Evolutionary conservation across 2,797 vertebrate species (phyloP), one percentile per base, ranked within the genome.

Genomic region (Hypotaenidia okinawae): DNA sequence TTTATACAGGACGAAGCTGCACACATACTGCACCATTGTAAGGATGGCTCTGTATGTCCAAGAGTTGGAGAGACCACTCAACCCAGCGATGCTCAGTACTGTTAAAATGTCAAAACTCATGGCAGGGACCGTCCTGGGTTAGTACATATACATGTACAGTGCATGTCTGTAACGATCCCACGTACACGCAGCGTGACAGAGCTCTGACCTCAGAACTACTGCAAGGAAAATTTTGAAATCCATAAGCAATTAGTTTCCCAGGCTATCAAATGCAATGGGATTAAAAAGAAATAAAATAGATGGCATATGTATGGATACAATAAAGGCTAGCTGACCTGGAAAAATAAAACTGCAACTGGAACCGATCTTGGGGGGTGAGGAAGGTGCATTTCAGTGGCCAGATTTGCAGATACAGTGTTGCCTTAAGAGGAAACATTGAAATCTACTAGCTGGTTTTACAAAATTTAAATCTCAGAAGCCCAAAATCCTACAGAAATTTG

Each of bases 181-280:
- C 25, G 8, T 6, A 62, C 35, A 69, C 2, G 0, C 11, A 72
- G 8, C 21, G 25, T 58, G 41, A 72, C 61, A 83, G 49, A 84
- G 68, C 45, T 70, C 68, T 35, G 11, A 90, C 79, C 70, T 78
- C 92, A 87, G 62, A 84, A 41, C 27, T 83, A 94, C 79, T 54
- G 67, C 45, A 69, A 95, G 69, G 52, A 90, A 92, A 76, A 87
- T 82, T 83, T 78, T 83, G 76, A 88, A 89, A 91, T 92, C 84
- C 80, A 57, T 63, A 82, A 88, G 67, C 59, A 64, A 5, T 54
- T 58, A 74, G 89, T 84, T 77, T 52, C 39, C 19, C 67, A 88
- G 67, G 84, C 61, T 93, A 82, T 30, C 85, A 55, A 88, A 79
- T 69, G 37, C 9, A 33, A 57, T 76, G 16, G 16, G 18, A 83